These are phyloP conservation scores for Protosalanx chinensis DNA, from an alignment of 2,797 vertebrate genomes.

Conservation along the genomic window DNA sequence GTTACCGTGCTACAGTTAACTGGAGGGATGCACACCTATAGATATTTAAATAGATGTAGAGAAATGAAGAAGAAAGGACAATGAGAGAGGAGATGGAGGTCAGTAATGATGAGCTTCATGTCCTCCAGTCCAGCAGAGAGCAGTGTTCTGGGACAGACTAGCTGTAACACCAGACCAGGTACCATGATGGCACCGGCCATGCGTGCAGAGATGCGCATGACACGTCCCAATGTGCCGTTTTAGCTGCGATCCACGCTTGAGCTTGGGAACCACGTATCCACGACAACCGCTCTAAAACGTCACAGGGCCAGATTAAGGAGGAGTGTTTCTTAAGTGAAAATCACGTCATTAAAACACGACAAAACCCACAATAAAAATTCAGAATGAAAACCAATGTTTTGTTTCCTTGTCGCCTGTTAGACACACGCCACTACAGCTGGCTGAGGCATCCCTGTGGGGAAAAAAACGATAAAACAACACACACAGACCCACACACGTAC, in stretches of 20 bases:
- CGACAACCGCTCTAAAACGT: neutral
- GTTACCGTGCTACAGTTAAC: too few species aligned
- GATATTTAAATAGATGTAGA: too few species aligned
- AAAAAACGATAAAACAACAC: neutral
- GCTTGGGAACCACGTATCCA: neutral
- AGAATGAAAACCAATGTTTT: neutral
- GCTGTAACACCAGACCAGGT: neutral
- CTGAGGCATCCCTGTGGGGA: neutral
- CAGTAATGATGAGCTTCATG: neutral
- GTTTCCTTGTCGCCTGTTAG: neutral
- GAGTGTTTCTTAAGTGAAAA: neutral
- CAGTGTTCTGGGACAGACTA: neutral
- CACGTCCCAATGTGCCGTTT: neutral
- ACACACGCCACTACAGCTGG: conserved; percentile 7
- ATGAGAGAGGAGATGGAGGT: neutral
- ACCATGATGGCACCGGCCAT: neutral
- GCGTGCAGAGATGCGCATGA: neutral
- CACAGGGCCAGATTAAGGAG: neutral
- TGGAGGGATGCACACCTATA: too few species aligned
- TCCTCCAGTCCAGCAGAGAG: neutral
- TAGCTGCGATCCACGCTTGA: neutral
- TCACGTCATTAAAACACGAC: conserved; percentile 3
- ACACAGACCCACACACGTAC: neutral
- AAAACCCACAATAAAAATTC: neutral
- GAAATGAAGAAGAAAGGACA: too few species aligned